These are phyloP conservation scores for Chrosomus eos DNA, from an alignment of 2,797 vertebrate species.

Conservation along the genomic window DNA sequence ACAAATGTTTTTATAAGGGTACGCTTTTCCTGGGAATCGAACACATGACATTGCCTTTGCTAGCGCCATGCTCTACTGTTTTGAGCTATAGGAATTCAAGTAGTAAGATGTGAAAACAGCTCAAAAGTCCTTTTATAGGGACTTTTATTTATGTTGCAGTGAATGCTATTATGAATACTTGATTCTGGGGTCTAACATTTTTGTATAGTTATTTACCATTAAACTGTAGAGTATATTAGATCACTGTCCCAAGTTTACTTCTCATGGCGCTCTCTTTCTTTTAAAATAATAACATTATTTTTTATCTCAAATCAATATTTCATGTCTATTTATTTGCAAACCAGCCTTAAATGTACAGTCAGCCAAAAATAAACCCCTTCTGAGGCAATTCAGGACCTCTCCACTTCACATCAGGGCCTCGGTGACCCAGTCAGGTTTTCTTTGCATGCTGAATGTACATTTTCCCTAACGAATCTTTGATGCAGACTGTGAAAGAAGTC, in stretches of 20 bases:
- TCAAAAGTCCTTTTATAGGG: neutral
- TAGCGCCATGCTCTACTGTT: neutral
- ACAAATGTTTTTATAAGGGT: neutral
- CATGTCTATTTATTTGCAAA: neutral
- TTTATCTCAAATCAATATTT: neutral
- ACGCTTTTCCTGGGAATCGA: neutral
- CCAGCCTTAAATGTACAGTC: neutral
- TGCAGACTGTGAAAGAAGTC: neutral
- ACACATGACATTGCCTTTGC: neutral
- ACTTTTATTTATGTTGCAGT: neutral
- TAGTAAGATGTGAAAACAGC: neutral
- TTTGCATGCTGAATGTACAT: slow-evolving; percentile 3
- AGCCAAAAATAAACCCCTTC: slow-evolving; percentile 16
- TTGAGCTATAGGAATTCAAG: neutral
- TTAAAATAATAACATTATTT: neutral
- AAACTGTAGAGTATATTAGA: neutral
- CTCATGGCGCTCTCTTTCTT: neutral
- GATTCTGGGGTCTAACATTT: neutral
- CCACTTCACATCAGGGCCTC: neutral
- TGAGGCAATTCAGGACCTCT: neutral
- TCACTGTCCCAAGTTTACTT: neutral
- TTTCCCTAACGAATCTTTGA: neutral
- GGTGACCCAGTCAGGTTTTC: neutral
- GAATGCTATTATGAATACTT: neutral
- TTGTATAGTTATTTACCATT: neutral